Base-by-base conservation (phyloP, 2,888 invertebrate genomes). In the Cheilosia urbana region DNA sequence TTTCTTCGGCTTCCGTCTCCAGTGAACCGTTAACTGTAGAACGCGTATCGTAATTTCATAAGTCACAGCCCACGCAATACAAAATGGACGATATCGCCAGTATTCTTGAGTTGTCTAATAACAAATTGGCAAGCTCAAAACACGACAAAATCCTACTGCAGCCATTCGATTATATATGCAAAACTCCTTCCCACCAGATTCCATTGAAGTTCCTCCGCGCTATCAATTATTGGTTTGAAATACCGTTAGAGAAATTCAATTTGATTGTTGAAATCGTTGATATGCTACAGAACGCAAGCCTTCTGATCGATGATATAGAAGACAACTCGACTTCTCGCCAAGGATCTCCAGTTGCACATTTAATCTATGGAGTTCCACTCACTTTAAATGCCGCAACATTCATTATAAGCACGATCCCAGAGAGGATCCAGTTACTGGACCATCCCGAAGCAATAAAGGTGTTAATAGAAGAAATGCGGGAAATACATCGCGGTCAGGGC, bases 281-380 rank as follows among this genome's bases (percentile, higher is more conserved):
- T 93, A 97, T 99, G 95, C 94, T 99, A 42, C 99, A 99, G 92
- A 99, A 98, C 93, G 96, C 98, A 78, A 98, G 98, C 93, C 94
- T 99, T 78, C 93, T 99, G 98, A 95, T 98, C 91, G 99, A 99
- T 93, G 99, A 99, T 93, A 99, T 99, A 91, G 97, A 99, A 94
- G 99, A 99, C 93, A 97, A 96, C 93, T 98, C 98, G 15, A 96
- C 97, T 89, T 93, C 99, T 69, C 94, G 98, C 87, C 94, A 98
- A 90, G 98, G 98, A 24, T 96, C 97, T 88, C 98, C 98, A 15
- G 98, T 98, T 21, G 98, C 99, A 4, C 99, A 99, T 93, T 96
- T 97, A 72, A 98, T 99, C 89, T 99, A 97, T 93, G 99, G 99
- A 47, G 95, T 98, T 69, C 96, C 98, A 13, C 97, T 96, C 90